Conservation (phyloP, 23 tunicate genomes). For the Corella eumyota region DNA sequence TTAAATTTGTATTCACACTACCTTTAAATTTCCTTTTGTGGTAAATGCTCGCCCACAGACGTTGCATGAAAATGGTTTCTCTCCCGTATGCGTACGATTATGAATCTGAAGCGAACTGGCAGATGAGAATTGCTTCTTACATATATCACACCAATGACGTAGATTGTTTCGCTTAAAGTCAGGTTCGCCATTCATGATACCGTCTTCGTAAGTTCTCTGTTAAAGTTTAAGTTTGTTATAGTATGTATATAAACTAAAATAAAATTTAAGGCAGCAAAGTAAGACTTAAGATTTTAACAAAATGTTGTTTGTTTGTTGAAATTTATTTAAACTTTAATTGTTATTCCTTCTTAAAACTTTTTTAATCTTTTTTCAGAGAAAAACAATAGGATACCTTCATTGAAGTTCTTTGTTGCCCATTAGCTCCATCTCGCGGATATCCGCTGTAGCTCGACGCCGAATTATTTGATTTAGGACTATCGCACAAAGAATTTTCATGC, state of each 20-base stretch:
- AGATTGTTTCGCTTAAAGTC: constrained; percentile 26
- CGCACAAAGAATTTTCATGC: too few species aligned
- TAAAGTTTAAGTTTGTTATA: too few species aligned
- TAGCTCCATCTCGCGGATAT: background rate
- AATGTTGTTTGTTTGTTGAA: too few species aligned
- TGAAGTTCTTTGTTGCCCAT: constrained; percentile 4
- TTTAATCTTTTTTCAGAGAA: too few species aligned
- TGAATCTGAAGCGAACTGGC: constrained; percentile 93
- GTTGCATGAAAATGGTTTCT: constrained; percentile 73
- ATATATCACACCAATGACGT: constrained; percentile 85
- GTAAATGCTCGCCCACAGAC: constrained; percentile 74
- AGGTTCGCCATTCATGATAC: too few species aligned
- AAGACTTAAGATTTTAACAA: too few species aligned
- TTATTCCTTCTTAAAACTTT: too few species aligned
- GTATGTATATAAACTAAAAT: too few species aligned
- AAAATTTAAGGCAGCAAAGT: too few species aligned
- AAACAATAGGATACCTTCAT: background rate
- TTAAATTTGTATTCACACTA: too few species aligned
- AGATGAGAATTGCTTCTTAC: constrained; percentile 91
- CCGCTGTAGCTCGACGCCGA: constrained; percentile 1
- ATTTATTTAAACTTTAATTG: too few species aligned
- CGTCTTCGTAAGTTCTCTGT: constrained; percentile 24
- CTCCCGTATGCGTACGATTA: constrained; percentile 92
- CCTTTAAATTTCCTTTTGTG: constrained; percentile 85
- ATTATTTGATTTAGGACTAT: constrained; percentile 1